These are phyloP conservation scores for Pyralis farinalis DNA, from an alignment of 2,888 invertebrate genomes.

Conservation along the genomic window DNA sequence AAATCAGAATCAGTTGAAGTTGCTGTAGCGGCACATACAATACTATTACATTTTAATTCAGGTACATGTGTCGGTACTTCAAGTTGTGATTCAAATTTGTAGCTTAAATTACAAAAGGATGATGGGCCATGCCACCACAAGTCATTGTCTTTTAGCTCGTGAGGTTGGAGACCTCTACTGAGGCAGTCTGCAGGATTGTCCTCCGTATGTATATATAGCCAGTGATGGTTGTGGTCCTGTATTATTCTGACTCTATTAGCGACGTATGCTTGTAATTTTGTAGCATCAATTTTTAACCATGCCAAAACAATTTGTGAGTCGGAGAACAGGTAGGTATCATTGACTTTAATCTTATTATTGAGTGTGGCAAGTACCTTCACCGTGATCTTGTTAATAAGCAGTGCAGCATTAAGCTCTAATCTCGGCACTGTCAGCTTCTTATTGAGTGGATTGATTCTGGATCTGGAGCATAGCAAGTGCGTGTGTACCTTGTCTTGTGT, in stretches of 20 bases:
- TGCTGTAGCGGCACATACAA: too few species aligned
- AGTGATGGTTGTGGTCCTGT: background rate
- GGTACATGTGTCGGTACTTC: too few species aligned
- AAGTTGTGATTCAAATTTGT: too few species aligned
- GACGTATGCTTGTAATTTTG: background rate
- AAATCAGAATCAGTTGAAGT: too few species aligned
- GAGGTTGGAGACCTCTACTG: background rate
- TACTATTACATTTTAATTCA: too few species aligned
- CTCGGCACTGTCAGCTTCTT: background rate
- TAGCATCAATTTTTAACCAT: slow-evolving; percentile 1
- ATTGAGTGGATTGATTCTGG: background rate
- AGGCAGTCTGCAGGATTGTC: background rate
- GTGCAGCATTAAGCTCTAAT: background rate
- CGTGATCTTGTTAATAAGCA: too few species aligned
- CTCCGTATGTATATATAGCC: background rate
- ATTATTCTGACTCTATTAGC: background rate
- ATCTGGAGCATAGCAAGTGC: background rate
- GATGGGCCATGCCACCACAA: background rate
- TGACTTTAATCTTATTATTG: too few species aligned
- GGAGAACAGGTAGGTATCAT: background rate
- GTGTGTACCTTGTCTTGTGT: background rate
- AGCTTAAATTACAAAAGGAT: background rate
- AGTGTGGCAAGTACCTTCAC: too few species aligned
- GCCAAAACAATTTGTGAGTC: slow-evolving; percentile 3
- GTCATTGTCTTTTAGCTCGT: background rate